phyloP scores from a whole-genome alignment of 2,113 vertebrate genomes.

The Pao palembangensis region DNA sequence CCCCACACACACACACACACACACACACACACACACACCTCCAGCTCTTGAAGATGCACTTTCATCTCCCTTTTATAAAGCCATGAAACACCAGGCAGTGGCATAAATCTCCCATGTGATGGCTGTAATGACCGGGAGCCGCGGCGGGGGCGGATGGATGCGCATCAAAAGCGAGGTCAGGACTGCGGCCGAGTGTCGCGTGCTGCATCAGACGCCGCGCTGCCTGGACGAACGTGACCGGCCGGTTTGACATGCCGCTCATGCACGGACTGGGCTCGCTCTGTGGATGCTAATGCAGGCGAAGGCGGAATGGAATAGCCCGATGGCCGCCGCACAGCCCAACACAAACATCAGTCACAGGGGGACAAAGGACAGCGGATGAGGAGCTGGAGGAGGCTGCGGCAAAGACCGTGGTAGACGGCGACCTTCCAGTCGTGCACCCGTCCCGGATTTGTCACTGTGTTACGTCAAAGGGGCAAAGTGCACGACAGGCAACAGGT shows the following conservation, averaged over 20 bases:
- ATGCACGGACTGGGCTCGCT: background rate
- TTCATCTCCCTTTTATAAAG: slow-evolving; percentile 62
- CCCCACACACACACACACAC: background rate
- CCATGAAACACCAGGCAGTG: slow-evolving; percentile 57
- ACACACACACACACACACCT: background rate
- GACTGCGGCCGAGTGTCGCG: slow-evolving; percentile 10
- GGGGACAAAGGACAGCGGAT: slow-evolving; percentile 40
- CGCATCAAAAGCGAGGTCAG: slow-evolving; percentile 20
- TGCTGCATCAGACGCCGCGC: background rate
- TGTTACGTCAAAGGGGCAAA: too few species aligned
- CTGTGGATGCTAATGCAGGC: too few species aligned
- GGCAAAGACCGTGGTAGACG: too few species aligned
- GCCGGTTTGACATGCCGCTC: slow-evolving; percentile 35
- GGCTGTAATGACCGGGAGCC: slow-evolving; percentile 44
- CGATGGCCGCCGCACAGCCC: slow-evolving; percentile 30
- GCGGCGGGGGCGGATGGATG: slow-evolving; percentile 1
- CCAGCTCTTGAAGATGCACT: slow-evolving; percentile 42
- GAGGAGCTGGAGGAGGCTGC: too few species aligned
- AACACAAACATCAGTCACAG: slow-evolving; percentile 51
- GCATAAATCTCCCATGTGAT: slow-evolving; percentile 54
- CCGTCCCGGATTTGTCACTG: too few species aligned
- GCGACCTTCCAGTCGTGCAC: too few species aligned
- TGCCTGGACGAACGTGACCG: slow-evolving; percentile 1
- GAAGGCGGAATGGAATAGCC: slow-evolving; percentile 40
- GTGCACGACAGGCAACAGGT: too few species aligned